Base-by-base conservation (phyloP, 23 tunicate genomes). In the Pegea sp. region DNA sequence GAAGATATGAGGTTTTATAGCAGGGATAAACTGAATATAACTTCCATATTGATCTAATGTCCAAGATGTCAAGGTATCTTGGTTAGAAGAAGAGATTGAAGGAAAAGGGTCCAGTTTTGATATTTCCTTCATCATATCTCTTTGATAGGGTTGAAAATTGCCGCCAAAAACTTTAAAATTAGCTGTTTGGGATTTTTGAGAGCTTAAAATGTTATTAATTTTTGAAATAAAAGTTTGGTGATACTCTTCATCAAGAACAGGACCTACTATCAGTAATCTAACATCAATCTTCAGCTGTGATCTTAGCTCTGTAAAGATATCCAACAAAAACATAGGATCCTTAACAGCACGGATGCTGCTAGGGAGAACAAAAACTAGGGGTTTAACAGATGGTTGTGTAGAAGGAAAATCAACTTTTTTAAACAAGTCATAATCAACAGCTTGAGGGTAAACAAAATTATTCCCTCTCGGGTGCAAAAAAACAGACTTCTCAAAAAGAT, bases 341-440 rank as follows among this genome's bases (percentile, higher is more conserved):
- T 84, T 84, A 1, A 84, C 95, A 57, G 70, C 64, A 4, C 95
- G 72, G 48, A 84, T 84, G 44, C 44, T 58, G 33, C 67, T 62
- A 22, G 84, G 72, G 1, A 74, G 33, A 0, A 74, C 56, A 74
- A 74, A 65, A 29, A 74, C 52, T 34, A 58, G 16, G 33, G 65
- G 65, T 19, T 24, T 21, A n/a, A 18, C 22, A 20, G 16, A 21
- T 5, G 21, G 22, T 22, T 23, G 24, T 24, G 28, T 8, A 8
- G 3, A 26, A 29, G 13, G 24, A 16, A 49, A 16, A 5, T 2
- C 30, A 3, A 21, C 25, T 22, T 38, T 6, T 23, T 54, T 42
- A 59, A 28, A 74, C 49, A 63, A 24, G 3, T 26, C 43, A 43
- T 55, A 56, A 51, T 44, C 71, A 11, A 73, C 26, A 7, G 84